Base-by-base conservation (phyloP, 2,888 invertebrate genomes). In the Onthophagus sagittarius region DNA sequence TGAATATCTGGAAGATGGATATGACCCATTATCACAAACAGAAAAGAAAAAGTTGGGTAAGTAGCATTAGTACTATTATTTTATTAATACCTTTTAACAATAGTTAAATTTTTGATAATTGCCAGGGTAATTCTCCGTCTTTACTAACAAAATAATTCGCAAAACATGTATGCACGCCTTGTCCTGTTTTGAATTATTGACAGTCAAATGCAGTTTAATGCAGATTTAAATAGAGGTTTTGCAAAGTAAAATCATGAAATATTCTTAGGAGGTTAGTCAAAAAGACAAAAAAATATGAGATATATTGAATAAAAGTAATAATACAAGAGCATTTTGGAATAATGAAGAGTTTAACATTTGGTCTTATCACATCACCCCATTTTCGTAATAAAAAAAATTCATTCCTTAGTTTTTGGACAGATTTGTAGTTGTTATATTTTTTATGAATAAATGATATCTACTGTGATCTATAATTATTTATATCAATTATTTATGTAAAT, bases 181-280 rank as follows among this genome's bases (percentile, higher is more conserved):
- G n/a, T n/a, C n/a, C n/a, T 99, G 75, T 96, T 99, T 83, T 97
- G 98, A 87, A 99, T 99, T 78, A 95, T 98, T 82, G 98, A 98
- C 82, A 97, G 94, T 86, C 95, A 97, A 80, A 88, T 96, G 87
- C 91, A 93, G 81, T 94, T 95, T 81, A 87, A 89, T 11, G 84
- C 85, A 71, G 85, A 85, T 77, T 76, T 84, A 53, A 82, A 83
- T 72, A 81, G 79, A 71, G 84, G 84, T 70, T 85, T 82, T 79
- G 83, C 84, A 72, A 85, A 85, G 78, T 84, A 81, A 81, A 72
- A 72, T 23, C 23, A 3, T n/a, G 23, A 53, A 11, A 9, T 9
- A 53, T 7, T 53, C 1, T 2, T 53, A 53, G 39, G 6, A 7
- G 39, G 7, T 53, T 53, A 53, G 39, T 23, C 23, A 23, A 23